Evolutionary conservation across 2,888 invertebrate genomes (phyloP).

Genomic region (Protodeltote pygarga): DNA sequence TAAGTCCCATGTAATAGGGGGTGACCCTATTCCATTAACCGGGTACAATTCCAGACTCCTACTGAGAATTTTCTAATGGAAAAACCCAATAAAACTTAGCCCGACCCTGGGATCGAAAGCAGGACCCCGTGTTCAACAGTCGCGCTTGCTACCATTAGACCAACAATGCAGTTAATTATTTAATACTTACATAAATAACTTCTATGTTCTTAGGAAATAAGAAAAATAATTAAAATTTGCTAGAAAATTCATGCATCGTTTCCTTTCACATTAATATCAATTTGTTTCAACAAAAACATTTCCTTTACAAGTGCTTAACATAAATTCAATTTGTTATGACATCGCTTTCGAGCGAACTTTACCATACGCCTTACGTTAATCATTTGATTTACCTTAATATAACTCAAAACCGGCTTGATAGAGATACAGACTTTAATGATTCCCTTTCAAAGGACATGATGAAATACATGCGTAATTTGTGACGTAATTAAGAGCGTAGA

Average conservation of each 20-base stretch:
- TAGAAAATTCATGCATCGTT: not conserved
- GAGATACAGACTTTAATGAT: constrained; percentile 23
- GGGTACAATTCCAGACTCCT: no score
- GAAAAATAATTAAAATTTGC: not conserved
- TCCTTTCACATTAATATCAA: constrained; percentile 11
- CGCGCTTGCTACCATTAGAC: no score
- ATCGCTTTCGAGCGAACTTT: constrained; percentile 25
- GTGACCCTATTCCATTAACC: no score
- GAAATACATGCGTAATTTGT: constrained; percentile 24
- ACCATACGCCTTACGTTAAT: constrained; percentile 25
- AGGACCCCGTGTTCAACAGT: no score
- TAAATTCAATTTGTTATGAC: constrained; percentile 30
- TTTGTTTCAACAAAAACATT: constrained; percentile 18
- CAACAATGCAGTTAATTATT: no score
- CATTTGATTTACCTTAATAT: constrained; percentile 15
- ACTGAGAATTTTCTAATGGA: no score
- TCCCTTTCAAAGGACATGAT: constrained; percentile 16
- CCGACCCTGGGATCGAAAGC: no score
- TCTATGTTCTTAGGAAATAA: no score
- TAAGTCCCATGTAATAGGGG: no score
- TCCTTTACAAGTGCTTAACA: constrained; percentile 20
- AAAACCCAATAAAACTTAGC: no score
- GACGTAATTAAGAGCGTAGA: constrained; percentile 20
- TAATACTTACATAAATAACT: no score
- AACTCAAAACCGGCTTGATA: constrained; percentile 7